These are phyloP conservation scores for Henricia sp. DNA, from an alignment of 53 echinoderm and acorn worm genomes.

Conservation along the genomic window DNA sequence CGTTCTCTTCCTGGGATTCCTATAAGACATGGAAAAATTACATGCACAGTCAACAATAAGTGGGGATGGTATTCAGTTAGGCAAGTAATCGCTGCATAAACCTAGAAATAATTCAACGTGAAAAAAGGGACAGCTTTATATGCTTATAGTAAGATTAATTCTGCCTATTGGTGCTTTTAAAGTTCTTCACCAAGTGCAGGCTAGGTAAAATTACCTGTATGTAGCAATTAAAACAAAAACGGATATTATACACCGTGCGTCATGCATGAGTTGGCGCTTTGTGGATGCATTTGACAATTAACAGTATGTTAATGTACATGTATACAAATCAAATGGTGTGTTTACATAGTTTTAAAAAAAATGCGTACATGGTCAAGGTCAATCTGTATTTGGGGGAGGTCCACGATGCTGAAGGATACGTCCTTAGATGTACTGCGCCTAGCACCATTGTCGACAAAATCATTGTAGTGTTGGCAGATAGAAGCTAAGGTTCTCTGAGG, in stretches of 20 bases:
- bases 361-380: slow-evolving; percentile 19
- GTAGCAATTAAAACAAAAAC: not conserved
- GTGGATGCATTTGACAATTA: too few relatives aligned
- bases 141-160: too few relatives aligned
- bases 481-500: not conserved
- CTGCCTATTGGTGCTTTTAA: too few relatives aligned
- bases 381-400: not conserved
- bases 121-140: too few relatives aligned
- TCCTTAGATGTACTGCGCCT: slow-evolving; percentile 1
- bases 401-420: slow-evolving; percentile 36
- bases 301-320: not conserved
- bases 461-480: not conserved
- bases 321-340: not conserved
- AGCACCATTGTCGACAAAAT: slow-evolving; percentile 15
- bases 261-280: too few relatives aligned
- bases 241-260: too few relatives aligned
- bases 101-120: too few relatives aligned
- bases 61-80: too few relatives aligned
- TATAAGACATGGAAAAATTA: not conserved
- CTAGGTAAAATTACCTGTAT: not conserved
- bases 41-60: too few relatives aligned
- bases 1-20: not conserved
- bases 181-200: slow-evolving; percentile 10
- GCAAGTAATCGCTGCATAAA: too few relatives aligned
- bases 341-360: not conserved